phyloP scores from a whole-genome alignment of 2,888 invertebrate species.

The Acanthosepion pharaonis region DNA sequence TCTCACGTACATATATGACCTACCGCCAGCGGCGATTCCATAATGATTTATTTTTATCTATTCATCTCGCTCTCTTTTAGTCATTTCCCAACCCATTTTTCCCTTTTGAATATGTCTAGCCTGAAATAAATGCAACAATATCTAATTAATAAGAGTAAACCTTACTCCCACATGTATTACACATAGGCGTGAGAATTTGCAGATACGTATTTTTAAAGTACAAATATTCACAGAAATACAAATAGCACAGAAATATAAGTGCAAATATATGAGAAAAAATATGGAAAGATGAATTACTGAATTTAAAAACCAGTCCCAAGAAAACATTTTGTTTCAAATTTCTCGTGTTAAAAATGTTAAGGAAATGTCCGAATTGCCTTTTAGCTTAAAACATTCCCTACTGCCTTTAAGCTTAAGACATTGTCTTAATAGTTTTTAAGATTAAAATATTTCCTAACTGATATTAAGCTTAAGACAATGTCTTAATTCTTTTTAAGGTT shows the following conservation, averaged over 20 bases:
- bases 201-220: neutral
- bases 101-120: too few relatives aligned
- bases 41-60: neutral
- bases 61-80: neutral
- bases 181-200: neutral
- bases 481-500: too few relatives aligned
- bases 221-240: constrained; percentile 18
- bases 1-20: constrained; percentile 11
- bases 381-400: too few relatives aligned
- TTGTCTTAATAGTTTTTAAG: too few relatives aligned
- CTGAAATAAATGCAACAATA: neutral
- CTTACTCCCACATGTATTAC: neutral
- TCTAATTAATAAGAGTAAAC: neutral
- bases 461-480: too few relatives aligned
- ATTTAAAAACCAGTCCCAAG: too few relatives aligned
- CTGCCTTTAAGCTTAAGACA: too few relatives aligned
- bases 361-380: too few relatives aligned
- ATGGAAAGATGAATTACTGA: neutral
- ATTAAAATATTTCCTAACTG: too few relatives aligned
- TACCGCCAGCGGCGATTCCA: neutral
- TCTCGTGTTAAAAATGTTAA: too few relatives aligned
- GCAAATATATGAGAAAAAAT: neutral
- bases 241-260: neutral
- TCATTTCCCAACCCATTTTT: neutral
- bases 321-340: too few relatives aligned